Percentiles rank a stretch among this genome's conserved stretches.
Evolutionary conservation across 2,797 vertebrate species (phyloP).

Genomic region (Bradypus variegatus): DNA sequence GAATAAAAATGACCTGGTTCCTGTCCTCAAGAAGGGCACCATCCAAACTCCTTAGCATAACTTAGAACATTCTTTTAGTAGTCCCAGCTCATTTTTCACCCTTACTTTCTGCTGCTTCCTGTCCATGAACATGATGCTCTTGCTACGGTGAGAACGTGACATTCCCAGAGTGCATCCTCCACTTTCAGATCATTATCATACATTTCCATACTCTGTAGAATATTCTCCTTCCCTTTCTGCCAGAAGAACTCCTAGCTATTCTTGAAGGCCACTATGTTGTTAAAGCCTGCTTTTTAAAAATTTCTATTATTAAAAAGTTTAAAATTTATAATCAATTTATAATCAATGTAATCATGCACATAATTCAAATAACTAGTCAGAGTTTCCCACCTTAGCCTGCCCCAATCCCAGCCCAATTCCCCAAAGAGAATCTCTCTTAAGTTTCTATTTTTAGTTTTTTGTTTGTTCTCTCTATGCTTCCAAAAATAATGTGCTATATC

Average conservation of each 20-base stretch:
- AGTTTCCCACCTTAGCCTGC: not conserved
- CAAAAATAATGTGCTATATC: not conserved
- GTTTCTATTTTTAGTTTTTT: not conserved
- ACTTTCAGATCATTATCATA: not conserved
- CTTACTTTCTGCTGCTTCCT: not conserved
- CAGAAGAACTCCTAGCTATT: not conserved
- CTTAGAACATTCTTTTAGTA: not conserved
- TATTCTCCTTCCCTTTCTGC: not conserved
- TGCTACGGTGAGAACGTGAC: not conserved
- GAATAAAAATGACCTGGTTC: not conserved
- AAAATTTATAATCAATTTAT: not conserved
- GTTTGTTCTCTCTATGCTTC: not conserved
- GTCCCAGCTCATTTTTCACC: not conserved
- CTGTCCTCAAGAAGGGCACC: not conserved
- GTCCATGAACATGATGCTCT: not conserved
- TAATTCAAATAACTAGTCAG: not conserved
- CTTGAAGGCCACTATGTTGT: not conserved
- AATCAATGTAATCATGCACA: not conserved
- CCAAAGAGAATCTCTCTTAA: not conserved
- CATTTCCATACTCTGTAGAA: not conserved
- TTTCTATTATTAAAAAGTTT: not conserved
- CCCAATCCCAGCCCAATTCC: not conserved
- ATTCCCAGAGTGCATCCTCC: not conserved
- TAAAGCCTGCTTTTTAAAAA: not conserved
- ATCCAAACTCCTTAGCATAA: not conserved